Base-by-base conservation (phyloP, 1,140 invertebrate genomes). In the Akabosia matsudoensis region DNA sequence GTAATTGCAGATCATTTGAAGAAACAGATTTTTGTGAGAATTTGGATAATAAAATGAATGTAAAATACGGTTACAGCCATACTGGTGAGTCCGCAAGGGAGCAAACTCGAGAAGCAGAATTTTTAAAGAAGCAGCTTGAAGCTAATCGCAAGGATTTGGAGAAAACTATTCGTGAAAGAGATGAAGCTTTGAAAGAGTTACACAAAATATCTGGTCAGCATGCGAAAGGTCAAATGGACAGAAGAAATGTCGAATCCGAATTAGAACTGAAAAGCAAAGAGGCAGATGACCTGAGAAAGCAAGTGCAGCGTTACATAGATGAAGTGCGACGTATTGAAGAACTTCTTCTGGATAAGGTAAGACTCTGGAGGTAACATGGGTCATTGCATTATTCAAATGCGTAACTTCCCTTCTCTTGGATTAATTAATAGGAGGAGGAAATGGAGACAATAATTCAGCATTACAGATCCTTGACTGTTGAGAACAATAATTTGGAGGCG, bases 311-410 rank as follows among this genome's bases (percentile, higher is more conserved):
- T n/a, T 81, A 81, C 34, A 75, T 81, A 70, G 80, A 79, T 28
- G 80, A 81, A 76, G 80, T 81, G 18, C 71, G 80, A 34, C 26
- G 78, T 51, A 78, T 79, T 56, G 80, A 81, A 45, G 80, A 79
- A 0, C 33, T 81, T 10, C 76, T 81, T 31, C 18, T 74, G 7
- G 37, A 78, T 45, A 81, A 81, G 78, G 76, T 77, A 51, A 70
- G 16, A 24, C 71, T 33, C 24, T n/a, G n/a, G n/a, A n/a, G n/a
- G n/a, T n/a, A n/a, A n/a, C n/a, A 14, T n/a, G 13, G n/a, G 13
- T 13, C 45, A 52, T 52, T 52, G 13, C 45, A 52, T 52, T 52
- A 52, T 14, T 52, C n/a, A n/a, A n/a, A 52, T 52, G 45, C 45
- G 13, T 14, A n/a, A n/a, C n/a, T n/a, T n/a, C n/a, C n/a, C n/a